Base-by-base conservation (phyloP, 2,113 vertebrate species). In the Vanacampus margaritifer region DNA sequence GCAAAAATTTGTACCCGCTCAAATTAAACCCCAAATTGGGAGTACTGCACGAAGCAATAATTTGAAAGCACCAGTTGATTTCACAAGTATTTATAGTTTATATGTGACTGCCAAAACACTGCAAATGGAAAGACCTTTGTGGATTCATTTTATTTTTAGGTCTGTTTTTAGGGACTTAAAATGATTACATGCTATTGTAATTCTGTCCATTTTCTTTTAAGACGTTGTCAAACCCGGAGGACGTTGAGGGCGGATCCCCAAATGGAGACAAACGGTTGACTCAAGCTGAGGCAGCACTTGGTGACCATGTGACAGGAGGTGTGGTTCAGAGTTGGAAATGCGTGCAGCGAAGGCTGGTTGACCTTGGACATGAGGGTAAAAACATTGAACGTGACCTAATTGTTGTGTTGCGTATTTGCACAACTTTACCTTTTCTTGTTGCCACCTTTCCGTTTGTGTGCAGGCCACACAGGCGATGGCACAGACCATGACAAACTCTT, bases 401-500 rank as follows among this genome's bases (percentile, higher is more conserved):
- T 23, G 35, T 60, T 6, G 7, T 56, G 8, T 23, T 51, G 48
- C 23, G 48, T 21, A 51, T 51, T 9, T 10, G 0, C 9, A 23
- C n/a, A 51, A 21, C 48, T 23, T 11, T 3, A 32, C 7, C 10
- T 4, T 1, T 14, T 11, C 5, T 21, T 35, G 1, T 35, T 9
- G 17, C 54, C 3, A 71, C 17, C 70, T 12, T 54, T 26, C 12
- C 24, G 36, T 60, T 14, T 51, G 17, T 72, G 67, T 64, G 32
- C 50, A 90, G 91, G 80, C 21, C 64, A 45, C 21, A 19, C 53
- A 28, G 67, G 72, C 54, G 59, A 73, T 6, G 77, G 83, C 5
- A 93, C 90, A 0, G 92, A 94, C 51, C 91, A 93, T 7, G 91
- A 92, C 28, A 92, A 94, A 72, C 87, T 93, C 45, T 68, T 93